Percentiles rank a stretch among this genome's conserved stretches.
Evolutionary conservation across 2,113 vertebrate genomes (phyloP).

Genomic region (Motacilla tschutschensis): DNA sequence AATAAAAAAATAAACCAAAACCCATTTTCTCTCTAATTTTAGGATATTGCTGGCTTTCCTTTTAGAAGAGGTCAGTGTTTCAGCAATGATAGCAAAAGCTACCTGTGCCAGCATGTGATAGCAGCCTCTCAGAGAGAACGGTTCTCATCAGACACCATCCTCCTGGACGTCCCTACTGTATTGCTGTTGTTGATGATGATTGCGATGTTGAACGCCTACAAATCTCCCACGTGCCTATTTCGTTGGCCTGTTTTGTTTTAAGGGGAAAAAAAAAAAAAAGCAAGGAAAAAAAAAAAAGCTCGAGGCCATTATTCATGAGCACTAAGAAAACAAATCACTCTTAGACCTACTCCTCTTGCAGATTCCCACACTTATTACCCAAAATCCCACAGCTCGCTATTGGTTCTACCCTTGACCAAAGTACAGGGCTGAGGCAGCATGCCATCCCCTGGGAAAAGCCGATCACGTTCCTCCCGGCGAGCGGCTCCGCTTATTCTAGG

Average conservation of each 20-base stretch:
- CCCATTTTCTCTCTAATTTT: neutral
- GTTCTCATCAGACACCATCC: neutral
- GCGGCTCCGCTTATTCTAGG: constrained; percentile 56
- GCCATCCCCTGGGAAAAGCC: constrained; percentile 64
- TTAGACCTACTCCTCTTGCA: constrained; percentile 58
- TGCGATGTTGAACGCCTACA: constrained; percentile 43
- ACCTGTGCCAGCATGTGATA: constrained; percentile 13
- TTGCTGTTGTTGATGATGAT: neutral
- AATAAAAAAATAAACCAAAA: neutral
- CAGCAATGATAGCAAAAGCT: neutral
- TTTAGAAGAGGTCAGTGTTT: neutral
- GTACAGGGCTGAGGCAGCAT: constrained; percentile 41
- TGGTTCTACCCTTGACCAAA: constrained; percentile 64
- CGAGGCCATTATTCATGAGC: constrained; percentile 67
- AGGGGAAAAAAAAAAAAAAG: neutral
- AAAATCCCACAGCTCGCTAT: constrained; percentile 73
- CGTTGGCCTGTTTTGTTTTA: constrained; percentile 17
- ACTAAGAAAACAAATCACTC: constrained; percentile 70
- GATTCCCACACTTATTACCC: constrained; percentile 79
- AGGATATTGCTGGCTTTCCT: neutral
- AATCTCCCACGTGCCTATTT: constrained; percentile 52
- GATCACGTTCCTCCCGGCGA: constrained; percentile 58
- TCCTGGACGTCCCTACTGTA: constrained; percentile 17
- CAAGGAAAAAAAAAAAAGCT: neutral
- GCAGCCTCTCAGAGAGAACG: constrained; percentile 11